phyloP scores from a whole-genome alignment of 2,113 vertebrate genomes.

The Antigone vipio region DNA sequence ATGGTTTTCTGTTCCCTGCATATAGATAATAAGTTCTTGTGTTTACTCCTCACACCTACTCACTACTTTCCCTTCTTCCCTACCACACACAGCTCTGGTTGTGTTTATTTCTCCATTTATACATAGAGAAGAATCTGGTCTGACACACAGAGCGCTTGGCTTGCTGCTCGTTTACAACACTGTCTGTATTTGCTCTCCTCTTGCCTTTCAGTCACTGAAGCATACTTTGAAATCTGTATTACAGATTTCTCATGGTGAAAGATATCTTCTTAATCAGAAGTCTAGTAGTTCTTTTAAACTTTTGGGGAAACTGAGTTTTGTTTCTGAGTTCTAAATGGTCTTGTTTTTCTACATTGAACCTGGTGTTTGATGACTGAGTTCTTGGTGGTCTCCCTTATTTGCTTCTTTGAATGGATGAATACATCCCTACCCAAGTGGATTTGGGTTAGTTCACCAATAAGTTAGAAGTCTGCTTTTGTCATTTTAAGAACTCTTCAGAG shows the following conservation, averaged over 20 bases:
- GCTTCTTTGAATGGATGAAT: neutral
- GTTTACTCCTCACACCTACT: constrained; percentile 22
- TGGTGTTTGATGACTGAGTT: neutral
- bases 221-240: neutral
- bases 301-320: neutral
- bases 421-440: neutral
- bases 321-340: neutral
- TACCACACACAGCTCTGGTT: neutral
- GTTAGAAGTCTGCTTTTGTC: neutral
- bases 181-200: neutral
- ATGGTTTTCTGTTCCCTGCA: neutral
- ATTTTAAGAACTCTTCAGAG: neutral
- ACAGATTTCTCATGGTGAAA: neutral
- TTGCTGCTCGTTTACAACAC: neutral
- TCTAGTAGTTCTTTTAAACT: neutral
- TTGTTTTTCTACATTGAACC: neutral
- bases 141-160: neutral
- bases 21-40: neutral
- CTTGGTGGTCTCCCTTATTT: neutral
- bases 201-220: neutral
- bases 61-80: neutral
- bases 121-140: neutral
- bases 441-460: neutral
- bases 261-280: neutral
- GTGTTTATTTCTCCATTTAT: constrained; percentile 7